These are phyloP conservation scores for Cantharis rustica DNA, from an alignment of 2,888 invertebrate species.

Conservation along the genomic window DNA sequence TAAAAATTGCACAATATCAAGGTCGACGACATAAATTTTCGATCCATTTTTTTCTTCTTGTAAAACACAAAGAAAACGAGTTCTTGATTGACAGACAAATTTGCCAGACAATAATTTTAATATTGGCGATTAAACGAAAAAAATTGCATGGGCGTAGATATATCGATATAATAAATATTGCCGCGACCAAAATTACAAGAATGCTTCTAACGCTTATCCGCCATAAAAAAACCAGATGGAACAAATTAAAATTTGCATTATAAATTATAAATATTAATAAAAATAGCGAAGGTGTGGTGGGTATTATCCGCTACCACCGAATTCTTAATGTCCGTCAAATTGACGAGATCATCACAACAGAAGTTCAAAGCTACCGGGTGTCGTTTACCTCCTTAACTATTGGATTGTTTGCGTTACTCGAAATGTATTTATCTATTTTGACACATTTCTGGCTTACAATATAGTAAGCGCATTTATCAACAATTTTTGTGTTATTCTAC, in stretches of 20 bases:
- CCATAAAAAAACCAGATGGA: neutral
- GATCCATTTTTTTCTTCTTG: neutral
- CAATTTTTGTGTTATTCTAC: neutral
- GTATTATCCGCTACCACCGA: neutral
- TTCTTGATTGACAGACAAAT: constrained; percentile 1
- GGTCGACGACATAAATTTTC: neutral
- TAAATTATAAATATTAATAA: neutral
- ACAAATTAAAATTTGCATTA: constrained; percentile 1
- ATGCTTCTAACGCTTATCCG: neutral
- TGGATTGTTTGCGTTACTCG: neutral
- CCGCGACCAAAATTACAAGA: neutral
- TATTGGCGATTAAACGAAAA: neutral
- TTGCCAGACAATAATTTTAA: constrained; percentile 2
- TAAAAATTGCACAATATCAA: constrained; percentile 5
- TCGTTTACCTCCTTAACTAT: neutral
- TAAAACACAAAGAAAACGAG: constrained; percentile 1
- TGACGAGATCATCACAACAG: neutral
- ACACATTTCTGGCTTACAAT: neutral
- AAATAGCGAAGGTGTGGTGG: neutral
- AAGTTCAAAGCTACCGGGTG: neutral
- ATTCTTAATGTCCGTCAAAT: neutral
- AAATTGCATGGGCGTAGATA: neutral
- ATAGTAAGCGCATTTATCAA: neutral
- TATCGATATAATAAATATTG: neutral
- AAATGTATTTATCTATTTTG: neutral